Evolutionary conservation across 1,140 invertebrate genomes (phyloP), one percentile per base, ranked within the genome.

Genomic region (Hyles euphorbiae): DNA sequence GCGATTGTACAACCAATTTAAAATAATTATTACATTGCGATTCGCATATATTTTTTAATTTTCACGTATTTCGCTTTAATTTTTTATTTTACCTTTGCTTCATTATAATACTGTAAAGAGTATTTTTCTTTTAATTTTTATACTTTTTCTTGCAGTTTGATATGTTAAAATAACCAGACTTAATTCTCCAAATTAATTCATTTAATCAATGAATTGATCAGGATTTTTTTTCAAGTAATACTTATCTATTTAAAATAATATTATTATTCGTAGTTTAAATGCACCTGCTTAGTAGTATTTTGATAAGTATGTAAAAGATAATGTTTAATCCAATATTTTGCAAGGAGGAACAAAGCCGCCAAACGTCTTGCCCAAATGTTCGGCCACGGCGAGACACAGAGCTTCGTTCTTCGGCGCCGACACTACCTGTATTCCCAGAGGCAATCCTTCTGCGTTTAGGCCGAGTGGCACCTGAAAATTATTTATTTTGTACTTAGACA

Each of bases 341-440:
- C 88, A 92, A 7, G 94, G 94, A 4, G 93, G 90, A 8, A 93
- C 91, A 94, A 95, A 98, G 3, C 97, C 97, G 10, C 95, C 96
- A 85, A 98, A 97, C 0, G 87, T 89, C 54, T 91, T 91, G 72
- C 97, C 96, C 7, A 99, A 83, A 74, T 97, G 94, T 68, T 91
- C 83, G 3, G 97, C 97, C 0, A 97, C 94, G n/a, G 95, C 94
- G 40, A 98, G 82, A 47, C 94, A 95, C 3, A 97, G 83, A 34
- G 93, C 92, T 84, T 99, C 98, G 56, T 95, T 93, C 63, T 93
- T 90, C 8, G 94, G 92, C 22, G 91, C 93, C 33, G 94, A 92
- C 34, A 97, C 93, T 49, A 98, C 92, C 76, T 97, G 96, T 22
- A 97, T 86, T 34, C 96, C 96, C 32, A 97, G 62, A 0, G 96